A percentile compares a stretch with the other conserved stretches of the same genome.
Conservation (phyloP, 2,797 vertebrate genomes). For the Nyctibius grandis region DNA sequence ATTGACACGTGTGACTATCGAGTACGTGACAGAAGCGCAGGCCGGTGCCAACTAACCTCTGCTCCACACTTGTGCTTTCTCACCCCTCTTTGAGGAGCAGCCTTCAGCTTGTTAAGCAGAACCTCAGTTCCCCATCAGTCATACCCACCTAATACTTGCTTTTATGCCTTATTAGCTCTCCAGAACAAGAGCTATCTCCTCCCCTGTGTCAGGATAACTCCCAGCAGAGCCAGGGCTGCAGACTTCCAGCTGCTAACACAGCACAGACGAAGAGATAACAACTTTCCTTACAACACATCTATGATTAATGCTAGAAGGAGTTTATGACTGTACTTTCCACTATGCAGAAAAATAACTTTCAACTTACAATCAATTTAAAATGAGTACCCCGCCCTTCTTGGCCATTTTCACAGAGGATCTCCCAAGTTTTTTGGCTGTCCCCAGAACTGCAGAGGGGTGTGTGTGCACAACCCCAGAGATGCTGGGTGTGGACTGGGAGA, state of each 20-base stretch:
- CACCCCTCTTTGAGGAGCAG: neutral
- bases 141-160: neutral
- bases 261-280: neutral
- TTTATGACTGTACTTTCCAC: conserved; percentile 38
- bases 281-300: neutral
- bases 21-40: rapidly evolving
- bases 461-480: neutral
- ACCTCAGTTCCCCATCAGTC: neutral
- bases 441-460: neutral
- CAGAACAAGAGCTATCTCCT: neutral
- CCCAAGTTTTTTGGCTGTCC: conserved; percentile 29
- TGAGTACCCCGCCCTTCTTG: conserved; percentile 33
- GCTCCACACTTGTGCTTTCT: neutral
- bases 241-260: neutral
- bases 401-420: conserved; percentile 31
- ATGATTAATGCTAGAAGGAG: conserved; percentile 36
- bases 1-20: neutral
- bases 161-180: neutral
- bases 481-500: conserved; percentile 1
- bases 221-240: neutral
- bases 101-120: neutral
- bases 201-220: neutral
- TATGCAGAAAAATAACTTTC: conserved; percentile 34
- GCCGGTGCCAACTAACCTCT: neutral
- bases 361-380: neutral